Percentiles rank a stretch among this genome's conserved stretches.
phyloP scores from a whole-genome alignment of 2,113 vertebrate species.

The Motacilla tschutschensis region DNA sequence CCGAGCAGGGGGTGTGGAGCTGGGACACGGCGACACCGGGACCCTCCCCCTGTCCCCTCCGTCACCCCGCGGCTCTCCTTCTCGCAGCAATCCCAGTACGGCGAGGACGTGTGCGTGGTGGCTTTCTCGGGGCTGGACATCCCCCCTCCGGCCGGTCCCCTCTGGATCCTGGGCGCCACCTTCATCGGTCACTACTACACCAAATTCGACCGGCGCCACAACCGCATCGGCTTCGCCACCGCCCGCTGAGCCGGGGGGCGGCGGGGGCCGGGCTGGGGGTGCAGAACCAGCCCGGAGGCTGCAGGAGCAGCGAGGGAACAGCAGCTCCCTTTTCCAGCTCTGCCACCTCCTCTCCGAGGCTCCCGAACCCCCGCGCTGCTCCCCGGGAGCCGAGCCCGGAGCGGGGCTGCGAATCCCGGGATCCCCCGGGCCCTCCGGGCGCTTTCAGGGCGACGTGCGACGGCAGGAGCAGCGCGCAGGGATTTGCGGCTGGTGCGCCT shows the following conservation, averaged over 20 bases:
- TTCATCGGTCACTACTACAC: conserved; percentile 96
- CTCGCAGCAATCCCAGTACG: conserved; percentile 81
- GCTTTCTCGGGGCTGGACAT: conserved; percentile 88
- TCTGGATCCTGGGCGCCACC: conserved; percentile 93
- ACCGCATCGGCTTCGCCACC: conserved; percentile 90
- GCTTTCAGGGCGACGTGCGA: neutral
- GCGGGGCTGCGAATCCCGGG: neutral
- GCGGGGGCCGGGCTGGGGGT: fast-evolving
- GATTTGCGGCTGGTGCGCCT: fast-evolving
- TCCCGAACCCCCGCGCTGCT: neutral
- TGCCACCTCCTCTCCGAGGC: conserved; percentile 1
- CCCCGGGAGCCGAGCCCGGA: neutral
- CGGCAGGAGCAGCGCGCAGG: fast-evolving
- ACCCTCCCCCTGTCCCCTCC: neutral
- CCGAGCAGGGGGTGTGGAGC: neutral
- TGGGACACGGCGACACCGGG: fast-evolving
- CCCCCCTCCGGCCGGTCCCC: conserved; percentile 87
- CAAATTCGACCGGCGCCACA: conserved; percentile 89
- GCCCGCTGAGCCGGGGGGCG: conserved; percentile 75
- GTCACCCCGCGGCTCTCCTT: neutral
- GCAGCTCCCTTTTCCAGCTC: neutral
- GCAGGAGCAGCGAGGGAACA: neutral
- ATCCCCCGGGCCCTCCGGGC: neutral
- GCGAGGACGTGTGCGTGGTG: conserved; percentile 83
- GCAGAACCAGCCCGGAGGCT: neutral